These are phyloP conservation scores for Erannis defoliaria DNA, from an alignment of 2,888 invertebrate species.

Conservation along the genomic window DNA sequence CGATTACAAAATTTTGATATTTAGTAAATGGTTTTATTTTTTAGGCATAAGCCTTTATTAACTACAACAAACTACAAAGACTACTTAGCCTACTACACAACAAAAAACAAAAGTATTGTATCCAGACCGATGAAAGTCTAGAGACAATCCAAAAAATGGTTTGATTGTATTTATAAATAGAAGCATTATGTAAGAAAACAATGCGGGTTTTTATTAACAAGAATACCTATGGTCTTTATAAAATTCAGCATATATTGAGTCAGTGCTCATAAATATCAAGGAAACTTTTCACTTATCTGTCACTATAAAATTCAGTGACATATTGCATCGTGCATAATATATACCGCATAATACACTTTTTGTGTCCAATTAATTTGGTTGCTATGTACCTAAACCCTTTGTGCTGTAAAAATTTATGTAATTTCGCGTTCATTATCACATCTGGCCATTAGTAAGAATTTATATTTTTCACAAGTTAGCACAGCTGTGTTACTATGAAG, in stretches of 20 bases:
- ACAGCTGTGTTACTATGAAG: not conserved
- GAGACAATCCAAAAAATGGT: too few relatives aligned
- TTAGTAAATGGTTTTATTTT: constrained; percentile 34
- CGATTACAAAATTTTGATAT: constrained; percentile 50
- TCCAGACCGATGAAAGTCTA: too few relatives aligned
- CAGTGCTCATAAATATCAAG: not conserved
- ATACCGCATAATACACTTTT: not conserved
- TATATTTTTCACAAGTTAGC: not conserved
- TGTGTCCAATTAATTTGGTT: constrained; percentile 4
- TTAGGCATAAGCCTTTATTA: constrained; percentile 1
- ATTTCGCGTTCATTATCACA: constrained; percentile 9
- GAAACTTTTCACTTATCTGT: not conserved
- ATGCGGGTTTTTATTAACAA: too few relatives aligned
- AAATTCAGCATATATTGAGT: too few relatives aligned
- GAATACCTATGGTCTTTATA: too few relatives aligned
- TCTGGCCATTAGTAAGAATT: not conserved
- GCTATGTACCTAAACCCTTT: constrained; percentile 8
- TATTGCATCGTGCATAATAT: not conserved
- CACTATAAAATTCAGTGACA: not conserved
- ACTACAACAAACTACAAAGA: too few relatives aligned
- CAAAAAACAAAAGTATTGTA: too few relatives aligned
- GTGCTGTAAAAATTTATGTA: not conserved
- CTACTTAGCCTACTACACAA: too few relatives aligned
- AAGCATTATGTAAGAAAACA: too few relatives aligned
- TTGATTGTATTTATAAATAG: too few relatives aligned